Evolutionary conservation across 2,113 vertebrate genomes (phyloP).

Genomic region (Ceyx melanurus): DNA sequence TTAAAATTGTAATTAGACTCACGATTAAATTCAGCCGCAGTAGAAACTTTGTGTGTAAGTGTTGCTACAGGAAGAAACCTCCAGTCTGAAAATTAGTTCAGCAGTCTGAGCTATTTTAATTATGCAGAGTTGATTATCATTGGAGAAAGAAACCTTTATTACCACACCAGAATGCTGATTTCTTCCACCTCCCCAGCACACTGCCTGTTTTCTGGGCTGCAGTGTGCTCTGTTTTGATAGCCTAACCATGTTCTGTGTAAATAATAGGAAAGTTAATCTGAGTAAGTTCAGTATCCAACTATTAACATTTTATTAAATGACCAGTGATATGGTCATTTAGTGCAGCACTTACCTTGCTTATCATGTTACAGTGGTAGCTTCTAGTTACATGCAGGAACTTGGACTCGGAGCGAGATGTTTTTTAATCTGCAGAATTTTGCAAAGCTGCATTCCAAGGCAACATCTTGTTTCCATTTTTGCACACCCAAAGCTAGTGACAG

Average conservation of each 20-base stretch:
- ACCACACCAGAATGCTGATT: conserved; percentile 75
- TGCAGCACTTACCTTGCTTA: background rate
- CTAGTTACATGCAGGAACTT: background rate
- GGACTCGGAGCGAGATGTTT: background rate
- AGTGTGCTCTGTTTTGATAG: conserved; percentile 71
- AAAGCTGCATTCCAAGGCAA: conserved; percentile 39
- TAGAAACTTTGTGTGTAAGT: conserved; percentile 79
- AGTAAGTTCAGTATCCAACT: conserved; percentile 15
- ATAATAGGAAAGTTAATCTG: conserved; percentile 60
- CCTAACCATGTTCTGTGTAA: conserved; percentile 61
- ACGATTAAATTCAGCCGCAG: conserved; percentile 80
- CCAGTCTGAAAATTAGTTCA: conserved; percentile 82
- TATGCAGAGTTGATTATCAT: conserved; percentile 81
- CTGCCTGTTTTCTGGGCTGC: conserved; percentile 66
- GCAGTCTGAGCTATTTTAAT: conserved; percentile 81
- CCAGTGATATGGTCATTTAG: background rate
- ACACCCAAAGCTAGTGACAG: conserved; percentile 43
- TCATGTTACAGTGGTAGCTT: background rate
- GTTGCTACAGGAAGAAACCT: conserved; percentile 81
- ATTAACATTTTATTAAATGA: conserved; percentile 56
- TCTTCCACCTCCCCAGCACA: background rate
- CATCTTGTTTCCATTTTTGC: conserved; percentile 56
- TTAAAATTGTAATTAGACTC: conserved; percentile 86
- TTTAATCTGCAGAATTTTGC: background rate
- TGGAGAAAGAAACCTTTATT: conserved; percentile 81